Conservation (phyloP, 2,797 vertebrate species). For the Ctenochaetus hawaiiensis region DNA sequence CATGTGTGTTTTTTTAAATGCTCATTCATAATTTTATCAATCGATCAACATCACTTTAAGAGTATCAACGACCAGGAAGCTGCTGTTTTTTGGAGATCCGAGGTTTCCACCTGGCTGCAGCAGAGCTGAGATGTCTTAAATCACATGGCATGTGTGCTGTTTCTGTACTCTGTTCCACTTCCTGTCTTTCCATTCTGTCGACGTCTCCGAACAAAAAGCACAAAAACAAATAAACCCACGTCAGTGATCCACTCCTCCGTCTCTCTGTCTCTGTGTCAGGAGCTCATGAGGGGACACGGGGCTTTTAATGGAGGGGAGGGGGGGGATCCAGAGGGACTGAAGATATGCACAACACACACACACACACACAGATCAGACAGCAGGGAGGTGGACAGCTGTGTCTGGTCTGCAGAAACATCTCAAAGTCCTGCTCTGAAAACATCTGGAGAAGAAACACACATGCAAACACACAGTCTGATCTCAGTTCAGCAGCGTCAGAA, state of each 20-base stretch:
- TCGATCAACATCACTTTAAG: background rate
- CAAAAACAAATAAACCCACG: conserved; percentile 75
- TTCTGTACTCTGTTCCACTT: conserved; percentile 62
- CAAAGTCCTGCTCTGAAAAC: background rate
- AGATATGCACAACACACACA: conserved; percentile 43
- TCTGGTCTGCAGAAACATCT: background rate
- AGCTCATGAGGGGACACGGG: conserved; percentile 69
- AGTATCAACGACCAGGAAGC: background rate
- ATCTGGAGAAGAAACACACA: background rate
- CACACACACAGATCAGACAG: conserved; percentile 31
- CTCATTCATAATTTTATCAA: background rate
- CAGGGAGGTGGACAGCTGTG: background rate
- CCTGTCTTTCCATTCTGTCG: conserved; percentile 57
- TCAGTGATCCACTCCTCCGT: conserved; percentile 72
- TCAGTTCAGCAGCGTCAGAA: background rate
- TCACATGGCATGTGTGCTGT: conserved; percentile 55
- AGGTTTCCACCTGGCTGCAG: conserved; percentile 59
- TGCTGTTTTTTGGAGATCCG: background rate
- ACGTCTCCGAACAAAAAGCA: conserved; percentile 54
- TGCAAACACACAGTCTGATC: background rate
- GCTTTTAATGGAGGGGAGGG: conserved; percentile 71
- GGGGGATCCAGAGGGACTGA: conserved; percentile 59
- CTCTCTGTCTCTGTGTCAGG: conserved; percentile 83
- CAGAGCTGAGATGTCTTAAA: conserved; percentile 43
- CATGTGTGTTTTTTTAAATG: background rate